phyloP scores from a whole-genome alignment of 2,888 invertebrate genomes.

The Malacosoma neustria region DNA sequence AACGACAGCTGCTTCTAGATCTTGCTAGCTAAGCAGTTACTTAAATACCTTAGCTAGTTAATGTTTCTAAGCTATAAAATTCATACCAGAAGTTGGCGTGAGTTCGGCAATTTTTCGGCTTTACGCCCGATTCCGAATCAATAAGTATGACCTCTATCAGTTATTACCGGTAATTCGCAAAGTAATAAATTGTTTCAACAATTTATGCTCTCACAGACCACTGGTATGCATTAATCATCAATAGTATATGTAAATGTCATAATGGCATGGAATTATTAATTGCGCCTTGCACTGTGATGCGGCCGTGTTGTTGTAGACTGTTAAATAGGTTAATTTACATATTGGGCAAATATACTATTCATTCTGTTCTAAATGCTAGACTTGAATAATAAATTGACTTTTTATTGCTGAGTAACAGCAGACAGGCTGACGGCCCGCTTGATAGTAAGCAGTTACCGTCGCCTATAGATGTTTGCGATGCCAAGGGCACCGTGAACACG shows the following conservation, averaged over 20 bases:
- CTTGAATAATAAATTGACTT: constrained; percentile 1
- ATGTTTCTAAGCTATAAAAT: no score
- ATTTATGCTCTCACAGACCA: not conserved
- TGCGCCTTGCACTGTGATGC: constrained; percentile 18
- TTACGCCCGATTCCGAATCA: not conserved
- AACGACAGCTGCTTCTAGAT: no score
- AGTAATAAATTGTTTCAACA: constrained; percentile 1
- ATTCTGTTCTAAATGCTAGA: constrained; percentile 8
- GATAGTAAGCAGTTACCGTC: not conserved
- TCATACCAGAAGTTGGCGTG: no score
- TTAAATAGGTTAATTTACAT: not conserved
- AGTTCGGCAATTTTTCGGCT: no score
- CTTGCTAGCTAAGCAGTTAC: no score
- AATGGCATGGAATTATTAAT: constrained; percentile 30
- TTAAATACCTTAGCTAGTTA: no score
- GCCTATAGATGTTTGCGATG: not conserved
- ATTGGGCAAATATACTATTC: constrained; percentile 3
- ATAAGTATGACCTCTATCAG: not conserved
- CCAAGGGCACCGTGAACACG: not conserved
- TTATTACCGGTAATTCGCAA: not conserved
- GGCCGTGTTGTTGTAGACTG: constrained; percentile 12
- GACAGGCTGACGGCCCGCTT: not conserved
- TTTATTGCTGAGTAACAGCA: not conserved
- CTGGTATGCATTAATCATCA: constrained; percentile 18
- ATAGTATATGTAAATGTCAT: constrained; percentile 34